Evolutionary conservation across 2,888 invertebrate genomes (phyloP), one percentile per base, ranked within the genome.

Genomic region (Capitulum mitella): DNA sequence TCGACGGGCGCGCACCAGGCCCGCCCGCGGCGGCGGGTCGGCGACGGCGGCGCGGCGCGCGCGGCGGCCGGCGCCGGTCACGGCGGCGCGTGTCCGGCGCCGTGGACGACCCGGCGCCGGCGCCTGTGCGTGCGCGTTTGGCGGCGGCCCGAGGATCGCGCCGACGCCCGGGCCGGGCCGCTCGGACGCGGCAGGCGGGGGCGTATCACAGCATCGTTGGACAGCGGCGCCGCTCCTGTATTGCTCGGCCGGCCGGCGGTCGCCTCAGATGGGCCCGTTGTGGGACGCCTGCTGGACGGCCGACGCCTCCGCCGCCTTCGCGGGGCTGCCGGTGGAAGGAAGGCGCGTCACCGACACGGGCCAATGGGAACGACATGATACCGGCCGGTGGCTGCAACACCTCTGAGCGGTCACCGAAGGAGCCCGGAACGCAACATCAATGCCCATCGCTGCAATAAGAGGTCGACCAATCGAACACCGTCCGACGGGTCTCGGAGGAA

Each of bases 171-270:
- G 19, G 51, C 51, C 12, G 51, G 51, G 51, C 58, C 2, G 29
- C 64, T 16, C 70, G 26, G 70, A 10, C 22, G 40, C 70, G 8
- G 70, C 37, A 37, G 37, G 26, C 29, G 70, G 37, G n/a, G 16
- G 34, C 34, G 64, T 70, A 70, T 70, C 70, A 70, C 70, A 70
- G 70, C 70, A 37, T 40, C 26, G 70, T 40, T 37, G 16, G 70
- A 70, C 70, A 70, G 70, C 58, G 14, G 26, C 70, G 37, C 16
- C 37, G 40, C 70, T 6, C 40, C 40, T 8, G 70, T 40, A 40
- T 40, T 70, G 70, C 64, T 64, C 22, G 34, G 64, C 37, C 5
- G 64, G 37, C 26, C 70, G 26, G 26, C 37, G 70, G 26, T 40
- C 40, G 40, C 29, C 64, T 64, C 64, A 64, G 64, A 29, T 34